Percentiles rank a stretch among this genome's conserved stretches.
Evolutionary conservation across 2,797 vertebrate species (phyloP).

Genomic region (Danio jaintianensis): DNA sequence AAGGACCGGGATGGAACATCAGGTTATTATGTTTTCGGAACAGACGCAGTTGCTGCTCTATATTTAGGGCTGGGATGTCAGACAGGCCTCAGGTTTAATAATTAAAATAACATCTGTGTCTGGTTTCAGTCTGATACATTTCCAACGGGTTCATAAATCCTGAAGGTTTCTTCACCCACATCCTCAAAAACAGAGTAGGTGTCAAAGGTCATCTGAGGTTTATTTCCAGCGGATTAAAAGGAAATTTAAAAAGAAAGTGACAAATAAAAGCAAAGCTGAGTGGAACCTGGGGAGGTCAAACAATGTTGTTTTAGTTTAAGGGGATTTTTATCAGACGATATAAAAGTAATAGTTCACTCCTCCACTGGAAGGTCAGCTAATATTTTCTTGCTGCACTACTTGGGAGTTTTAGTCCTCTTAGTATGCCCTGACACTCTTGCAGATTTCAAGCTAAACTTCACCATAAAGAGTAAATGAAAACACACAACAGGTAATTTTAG

Average conservation of each 20-base stretch:
- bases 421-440: neutral
- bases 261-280: neutral
- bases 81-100: constrained; percentile 31
- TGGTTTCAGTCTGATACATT: constrained; percentile 46
- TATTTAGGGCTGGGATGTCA: constrained; percentile 54
- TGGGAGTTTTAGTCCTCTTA: neutral
- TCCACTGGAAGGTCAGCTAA: neutral
- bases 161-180: neutral
- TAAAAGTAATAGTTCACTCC: neutral
- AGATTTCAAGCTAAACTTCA: no score
- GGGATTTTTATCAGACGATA: neutral
- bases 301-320: neutral
- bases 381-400: neutral
- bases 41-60: constrained; percentile 43
- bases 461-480: no score
- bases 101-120: constrained; percentile 52
- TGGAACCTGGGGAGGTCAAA: neutral
- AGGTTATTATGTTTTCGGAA: constrained; percentile 42
- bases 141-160: constrained; percentile 36
- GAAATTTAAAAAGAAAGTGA: neutral
- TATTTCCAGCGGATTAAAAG: neutral
- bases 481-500: no score
- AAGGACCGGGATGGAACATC: constrained; percentile 44
- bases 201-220: constrained; percentile 1
- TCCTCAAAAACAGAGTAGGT: constrained; percentile 5